phyloP scores from a whole-genome alignment of 2,888 invertebrate species.

The Chelonus formosanus region DNA sequence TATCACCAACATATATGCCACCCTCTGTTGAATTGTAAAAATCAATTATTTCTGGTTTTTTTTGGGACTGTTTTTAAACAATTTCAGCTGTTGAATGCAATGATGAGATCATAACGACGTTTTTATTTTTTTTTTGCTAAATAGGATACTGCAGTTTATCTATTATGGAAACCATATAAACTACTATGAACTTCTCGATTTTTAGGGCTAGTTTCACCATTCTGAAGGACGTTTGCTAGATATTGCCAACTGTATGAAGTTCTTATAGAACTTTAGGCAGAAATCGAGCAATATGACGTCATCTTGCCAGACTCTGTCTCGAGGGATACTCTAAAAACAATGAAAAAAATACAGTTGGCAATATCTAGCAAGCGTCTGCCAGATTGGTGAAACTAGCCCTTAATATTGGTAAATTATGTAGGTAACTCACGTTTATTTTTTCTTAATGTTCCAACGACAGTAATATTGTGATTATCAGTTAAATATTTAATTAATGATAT shows the following conservation, averaged over 20 bases:
- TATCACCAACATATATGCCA: constrained; percentile 31
- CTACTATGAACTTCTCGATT: constrained; percentile 27
- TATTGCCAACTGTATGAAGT: no score
- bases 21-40: constrained; percentile 35
- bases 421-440: constrained; percentile 43
- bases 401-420: constrained; percentile 29
- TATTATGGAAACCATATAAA: constrained; percentile 27
- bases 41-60: constrained; percentile 30
- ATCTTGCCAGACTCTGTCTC: no score
- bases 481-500: constrained; percentile 46
- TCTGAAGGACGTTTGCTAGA: no score
- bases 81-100: constrained; percentile 38
- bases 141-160: constrained; percentile 44
- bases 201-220: no score
- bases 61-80: constrained; percentile 12
- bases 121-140: constrained; percentile 49
- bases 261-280: no score
- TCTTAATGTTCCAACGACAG: constrained; percentile 41
- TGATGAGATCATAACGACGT: constrained; percentile 41
- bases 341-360: no score
- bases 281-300: no score
- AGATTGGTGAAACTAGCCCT: no score
- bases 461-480: constrained; percentile 33
- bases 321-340: no score
- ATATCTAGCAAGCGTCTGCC: no score